Base-by-base conservation (phyloP, 2,797 vertebrate species). In the Characodon lateralis region DNA sequence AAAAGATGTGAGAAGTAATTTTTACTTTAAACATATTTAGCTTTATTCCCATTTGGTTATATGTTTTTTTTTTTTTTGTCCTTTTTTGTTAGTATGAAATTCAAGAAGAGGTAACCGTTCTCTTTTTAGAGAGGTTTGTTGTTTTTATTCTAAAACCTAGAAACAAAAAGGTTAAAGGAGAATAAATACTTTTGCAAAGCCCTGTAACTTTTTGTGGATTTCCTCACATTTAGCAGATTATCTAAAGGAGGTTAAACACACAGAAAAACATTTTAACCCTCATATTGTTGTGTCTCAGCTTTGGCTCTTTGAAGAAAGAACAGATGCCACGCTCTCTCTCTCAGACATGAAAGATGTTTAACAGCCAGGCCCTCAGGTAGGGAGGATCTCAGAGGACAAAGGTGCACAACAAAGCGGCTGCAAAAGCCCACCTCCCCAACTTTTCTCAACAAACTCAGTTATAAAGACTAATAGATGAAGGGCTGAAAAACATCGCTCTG, bases 391-490 rank as follows among this genome's bases (percentile, higher is more conserved):
- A 24, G 74, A 80, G 85, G 59, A 85, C 90, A 91, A 88, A 90
- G 88, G 85, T 51, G 71, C 18, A 88, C 83, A 91, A 92, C 90
- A 93, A 92, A 92, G 90, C 50, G 1, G 9, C 68, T 12, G 66
- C 22, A 43, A 81, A 46, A 78, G 76, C 77, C 83, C 90, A 22
- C 91, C 83, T 66, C 77, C 83, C 72, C 75, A 80, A 86, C 89
- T 88, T 91, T 93, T 86, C 91, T 91, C 86, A 85, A 72, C 66
- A 82, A 84, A 85, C 78, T 79, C 66, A 10, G 43, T 51, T 8
- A 77, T 83, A 79, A 84, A 82, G 92, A 92, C 76, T 83, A 84
- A 87, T 82, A 86, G 79, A 83, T n/a, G 1, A 70, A 82, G 48
- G 66, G 63, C 46, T 26, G 74, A 85, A 83, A 71, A 78, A 69